phyloP scores from a whole-genome alignment of 1,140 invertebrate genomes.

The Belonocnema kinseyi region DNA sequence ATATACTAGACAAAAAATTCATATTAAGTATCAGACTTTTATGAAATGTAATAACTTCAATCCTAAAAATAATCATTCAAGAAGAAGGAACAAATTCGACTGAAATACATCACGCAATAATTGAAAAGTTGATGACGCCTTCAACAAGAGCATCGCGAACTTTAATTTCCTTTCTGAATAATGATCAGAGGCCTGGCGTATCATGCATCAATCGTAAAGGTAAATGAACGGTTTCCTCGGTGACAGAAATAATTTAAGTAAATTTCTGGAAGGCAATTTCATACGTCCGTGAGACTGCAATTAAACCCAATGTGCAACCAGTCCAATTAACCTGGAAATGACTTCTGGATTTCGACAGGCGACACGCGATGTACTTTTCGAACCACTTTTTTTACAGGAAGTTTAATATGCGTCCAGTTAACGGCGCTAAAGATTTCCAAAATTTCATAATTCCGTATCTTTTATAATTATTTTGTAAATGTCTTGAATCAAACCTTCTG shows the following conservation, averaged over 20 bases:
- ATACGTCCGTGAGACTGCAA: constrained; percentile 7
- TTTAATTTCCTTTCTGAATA: neutral
- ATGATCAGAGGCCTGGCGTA: constrained; percentile 4
- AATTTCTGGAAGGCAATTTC: constrained; percentile 49
- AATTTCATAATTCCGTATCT: constrained; percentile 4
- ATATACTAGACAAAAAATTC: too few species aligned
- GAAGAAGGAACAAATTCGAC: too few species aligned
- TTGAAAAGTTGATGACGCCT: neutral
- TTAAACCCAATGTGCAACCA: constrained; percentile 16
- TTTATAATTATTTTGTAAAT: neutral
- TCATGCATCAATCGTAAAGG: constrained; percentile 7
- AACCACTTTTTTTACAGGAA: neutral
- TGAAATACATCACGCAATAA: neutral
- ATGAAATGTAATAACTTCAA: too few species aligned
- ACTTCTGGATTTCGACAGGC: constrained; percentile 33
- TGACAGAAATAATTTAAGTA: constrained; percentile 39
- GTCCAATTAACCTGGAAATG: constrained; percentile 28
- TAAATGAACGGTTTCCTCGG: constrained; percentile 33
- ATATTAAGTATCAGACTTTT: too few species aligned
- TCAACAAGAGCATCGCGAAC: neutral
- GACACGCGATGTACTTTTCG: constrained; percentile 17
- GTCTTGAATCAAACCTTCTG: neutral
- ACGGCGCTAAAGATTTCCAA: neutral
- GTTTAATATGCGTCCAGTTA: neutral
- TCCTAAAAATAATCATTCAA: too few species aligned